Conservation (phyloP, 2,113 vertebrate species). For the Python bivittatus region DNA sequence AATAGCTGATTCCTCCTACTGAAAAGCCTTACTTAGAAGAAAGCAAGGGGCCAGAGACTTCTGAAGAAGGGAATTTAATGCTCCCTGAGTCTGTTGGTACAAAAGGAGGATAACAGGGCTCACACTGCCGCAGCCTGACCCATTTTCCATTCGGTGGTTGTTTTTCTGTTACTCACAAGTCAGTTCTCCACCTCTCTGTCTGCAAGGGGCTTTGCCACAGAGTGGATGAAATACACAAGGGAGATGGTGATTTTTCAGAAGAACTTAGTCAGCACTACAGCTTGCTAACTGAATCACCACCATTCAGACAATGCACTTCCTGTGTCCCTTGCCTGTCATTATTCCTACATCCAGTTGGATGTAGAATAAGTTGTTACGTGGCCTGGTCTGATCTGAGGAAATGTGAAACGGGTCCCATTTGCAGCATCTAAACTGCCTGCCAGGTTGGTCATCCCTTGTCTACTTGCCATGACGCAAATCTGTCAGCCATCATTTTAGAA, state of each 20-base stretch:
- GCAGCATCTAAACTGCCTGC: background rate
- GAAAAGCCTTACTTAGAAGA: too few relatives aligned
- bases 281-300: background rate
- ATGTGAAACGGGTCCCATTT: background rate
- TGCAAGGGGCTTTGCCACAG: too few relatives aligned
- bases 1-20: too few relatives aligned
- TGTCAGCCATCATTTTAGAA: background rate
- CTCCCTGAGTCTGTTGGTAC: too few relatives aligned
- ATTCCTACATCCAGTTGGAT: background rate
- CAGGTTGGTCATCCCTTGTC: background rate
- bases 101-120: too few relatives aligned
- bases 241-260: background rate
- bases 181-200: too few relatives aligned
- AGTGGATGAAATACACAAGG: background rate
- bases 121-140: too few relatives aligned
- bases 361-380: background rate
- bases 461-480: background rate
- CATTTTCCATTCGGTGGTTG: too few relatives aligned
- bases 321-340: background rate
- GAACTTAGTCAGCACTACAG: background rate
- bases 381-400: background rate
- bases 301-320: background rate
- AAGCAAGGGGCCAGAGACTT: too few relatives aligned
- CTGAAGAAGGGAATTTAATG: too few relatives aligned
- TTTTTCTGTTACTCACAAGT: too few relatives aligned